Evolutionary conservation across 2,113 vertebrate genomes (phyloP).

Genomic region (Carollia perspicillata): DNA sequence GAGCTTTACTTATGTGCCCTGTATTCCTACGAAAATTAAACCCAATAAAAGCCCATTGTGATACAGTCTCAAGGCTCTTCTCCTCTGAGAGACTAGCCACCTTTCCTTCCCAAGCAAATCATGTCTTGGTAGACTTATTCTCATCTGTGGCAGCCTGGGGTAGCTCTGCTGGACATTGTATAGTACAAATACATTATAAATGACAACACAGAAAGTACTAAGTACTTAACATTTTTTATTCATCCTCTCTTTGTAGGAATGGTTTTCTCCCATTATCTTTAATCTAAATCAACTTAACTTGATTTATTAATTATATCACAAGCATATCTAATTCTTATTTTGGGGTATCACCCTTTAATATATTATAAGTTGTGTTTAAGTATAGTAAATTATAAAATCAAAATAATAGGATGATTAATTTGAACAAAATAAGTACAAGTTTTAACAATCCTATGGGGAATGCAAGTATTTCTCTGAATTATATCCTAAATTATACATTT

Average conservation of each 20-base stretch:
- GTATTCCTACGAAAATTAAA: no score
- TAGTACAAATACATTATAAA: neutral
- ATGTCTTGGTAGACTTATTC: no score
- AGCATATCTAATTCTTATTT: conserved; percentile 74
- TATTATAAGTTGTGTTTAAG: conserved; percentile 73
- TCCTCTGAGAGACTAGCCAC: no score
- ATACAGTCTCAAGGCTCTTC: no score
- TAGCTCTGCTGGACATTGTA: neutral
- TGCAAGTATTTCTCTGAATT: conserved; percentile 71
- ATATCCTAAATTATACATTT: conserved; percentile 55
- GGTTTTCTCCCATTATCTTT: conserved; percentile 74
- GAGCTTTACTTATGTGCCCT: no score
- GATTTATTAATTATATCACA: conserved; percentile 79
- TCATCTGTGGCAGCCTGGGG: no score
- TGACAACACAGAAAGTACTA: neutral
- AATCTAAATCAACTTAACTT: conserved; percentile 80
- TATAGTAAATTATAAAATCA: conserved; percentile 74
- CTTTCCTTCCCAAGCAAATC: no score
- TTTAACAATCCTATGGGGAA: conserved; percentile 61
- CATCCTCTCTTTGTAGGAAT: conserved; percentile 68
- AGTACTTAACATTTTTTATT: conserved; percentile 59
- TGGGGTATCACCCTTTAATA: conserved; percentile 46
- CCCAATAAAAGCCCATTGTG: no score
- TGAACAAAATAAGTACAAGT: conserved; percentile 74
- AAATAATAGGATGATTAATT: conserved; percentile 78